Percentiles rank a stretch among this genome's conserved stretches.
phyloP scores from a whole-genome alignment of 1,140 invertebrate species.

The Elymnias hypermnestra region DNA sequence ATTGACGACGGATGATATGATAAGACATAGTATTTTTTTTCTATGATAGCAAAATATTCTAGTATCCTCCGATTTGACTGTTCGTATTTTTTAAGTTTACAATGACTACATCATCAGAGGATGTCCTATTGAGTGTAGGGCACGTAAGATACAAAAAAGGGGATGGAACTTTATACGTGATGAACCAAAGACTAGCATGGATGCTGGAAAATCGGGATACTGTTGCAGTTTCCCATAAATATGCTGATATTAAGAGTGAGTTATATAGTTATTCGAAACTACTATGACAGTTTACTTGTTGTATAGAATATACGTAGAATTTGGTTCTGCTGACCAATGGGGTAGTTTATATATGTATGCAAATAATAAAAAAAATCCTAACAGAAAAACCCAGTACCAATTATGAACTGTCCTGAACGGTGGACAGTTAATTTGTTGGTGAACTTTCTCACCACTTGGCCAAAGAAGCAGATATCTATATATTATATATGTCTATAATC shows the following conservation, averaged over 20 bases:
- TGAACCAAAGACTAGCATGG: slow-evolving; percentile 96
- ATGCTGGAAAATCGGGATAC: slow-evolving; percentile 95
- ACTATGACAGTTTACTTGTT: no score
- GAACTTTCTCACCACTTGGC: no score
- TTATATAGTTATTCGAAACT: slow-evolving; percentile 5
- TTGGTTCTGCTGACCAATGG: no score
- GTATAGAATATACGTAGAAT: no score
- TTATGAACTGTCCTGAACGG: no score
- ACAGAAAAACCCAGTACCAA: no score
- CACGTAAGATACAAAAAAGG: slow-evolving; percentile 97
- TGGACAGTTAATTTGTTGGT: no score
- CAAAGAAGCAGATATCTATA: no score
- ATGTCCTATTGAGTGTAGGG: slow-evolving; percentile 93
- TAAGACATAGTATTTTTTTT: not conserved
- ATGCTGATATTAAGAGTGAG: slow-evolving; percentile 97
- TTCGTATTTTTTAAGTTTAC: slow-evolving; percentile 13
- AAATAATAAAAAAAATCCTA: no score
- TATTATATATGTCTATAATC: no score
- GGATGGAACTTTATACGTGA: slow-evolving; percentile 96
- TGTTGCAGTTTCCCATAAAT: slow-evolving; percentile 94
- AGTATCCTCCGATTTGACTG: not conserved
- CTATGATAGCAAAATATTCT: not conserved
- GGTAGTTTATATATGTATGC: no score
- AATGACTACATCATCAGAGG: slow-evolving; percentile 92
- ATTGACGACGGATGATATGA: not conserved